Percentiles rank a stretch among this genome's conserved stretches.
phyloP scores from a whole-genome alignment of 2,113 vertebrate genomes.

The Dicaeum eximium region DNA sequence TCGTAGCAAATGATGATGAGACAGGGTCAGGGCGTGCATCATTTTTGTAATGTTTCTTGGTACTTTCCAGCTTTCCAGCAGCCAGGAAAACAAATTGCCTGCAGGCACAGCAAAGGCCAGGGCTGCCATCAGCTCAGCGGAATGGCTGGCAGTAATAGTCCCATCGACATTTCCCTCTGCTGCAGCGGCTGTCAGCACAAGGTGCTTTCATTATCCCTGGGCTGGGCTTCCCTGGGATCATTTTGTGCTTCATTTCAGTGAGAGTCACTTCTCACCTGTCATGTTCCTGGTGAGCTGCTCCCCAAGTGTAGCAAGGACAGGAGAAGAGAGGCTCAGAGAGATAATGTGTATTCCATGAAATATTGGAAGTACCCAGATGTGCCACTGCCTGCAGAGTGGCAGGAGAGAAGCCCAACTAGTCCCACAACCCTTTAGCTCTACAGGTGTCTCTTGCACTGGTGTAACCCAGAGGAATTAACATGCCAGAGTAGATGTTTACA shows the following conservation, averaged over 20 bases:
- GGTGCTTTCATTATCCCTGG: conserved; percentile 44
- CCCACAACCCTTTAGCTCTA: background rate
- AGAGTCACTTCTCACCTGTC: background rate
- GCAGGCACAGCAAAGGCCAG: conserved; percentile 41
- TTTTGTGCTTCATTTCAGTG: background rate
- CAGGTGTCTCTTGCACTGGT: background rate
- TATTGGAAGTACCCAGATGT: background rate
- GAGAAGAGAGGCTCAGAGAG: background rate
- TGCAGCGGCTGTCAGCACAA: background rate
- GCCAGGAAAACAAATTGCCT: conserved; percentile 53
- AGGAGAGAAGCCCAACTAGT: background rate
- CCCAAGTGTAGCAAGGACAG: background rate
- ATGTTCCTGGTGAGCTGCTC: background rate
- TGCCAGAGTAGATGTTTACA: background rate
- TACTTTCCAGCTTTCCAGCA: conserved; percentile 15
- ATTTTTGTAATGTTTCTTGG: background rate
- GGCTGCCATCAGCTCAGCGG: conserved; percentile 5
- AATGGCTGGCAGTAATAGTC: background rate
- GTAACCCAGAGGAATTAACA: background rate
- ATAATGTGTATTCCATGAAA: background rate
- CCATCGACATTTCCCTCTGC: conserved; percentile 4
- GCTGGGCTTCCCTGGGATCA: background rate
- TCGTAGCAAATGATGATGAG: background rate
- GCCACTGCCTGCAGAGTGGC: too few relatives aligned
- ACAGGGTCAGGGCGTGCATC: background rate